A percentile compares a stretch with the other conserved stretches of the same genome.
phyloP scores from a whole-genome alignment of 2,888 invertebrate genomes.

The Sinohyriopsis cumingii region DNA sequence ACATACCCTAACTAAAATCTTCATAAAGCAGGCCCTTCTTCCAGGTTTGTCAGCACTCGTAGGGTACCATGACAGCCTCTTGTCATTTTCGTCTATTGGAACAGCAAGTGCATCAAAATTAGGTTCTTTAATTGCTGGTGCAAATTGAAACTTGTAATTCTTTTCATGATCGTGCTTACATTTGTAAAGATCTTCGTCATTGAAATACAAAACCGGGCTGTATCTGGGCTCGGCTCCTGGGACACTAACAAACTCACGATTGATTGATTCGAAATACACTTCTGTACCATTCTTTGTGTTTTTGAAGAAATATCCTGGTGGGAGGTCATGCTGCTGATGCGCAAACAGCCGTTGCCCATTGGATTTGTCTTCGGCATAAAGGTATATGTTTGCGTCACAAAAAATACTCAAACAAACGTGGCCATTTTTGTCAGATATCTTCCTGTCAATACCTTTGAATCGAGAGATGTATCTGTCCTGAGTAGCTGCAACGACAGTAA shows the following conservation, averaged over 20 bases:
- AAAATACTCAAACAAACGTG: conserved; percentile 22
- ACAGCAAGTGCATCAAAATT: neutral
- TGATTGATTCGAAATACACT: conserved; percentile 1
- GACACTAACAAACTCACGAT: conserved; percentile 1
- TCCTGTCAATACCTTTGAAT: conserved; percentile 16
- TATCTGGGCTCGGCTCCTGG: conserved; percentile 1
- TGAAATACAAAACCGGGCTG: no score
- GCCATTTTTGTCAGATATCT: conserved; percentile 4
- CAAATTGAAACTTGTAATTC: conserved; percentile 11
- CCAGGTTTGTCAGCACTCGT: conserved; percentile 10
- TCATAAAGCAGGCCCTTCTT: conserved; percentile 19
- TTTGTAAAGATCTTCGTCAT: no score
- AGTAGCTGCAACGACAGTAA: conserved; percentile 9
- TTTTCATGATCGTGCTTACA: no score
- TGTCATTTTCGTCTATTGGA: conserved; percentile 8
- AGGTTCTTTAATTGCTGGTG: conserved; percentile 14
- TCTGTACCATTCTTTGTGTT: conserved; percentile 8
- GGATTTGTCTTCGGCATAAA: conserved; percentile 8
- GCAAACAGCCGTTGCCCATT: neutral
- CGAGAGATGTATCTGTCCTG: conserved; percentile 13
- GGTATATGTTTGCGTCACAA: conserved; percentile 17
- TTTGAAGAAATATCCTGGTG: conserved; percentile 4
- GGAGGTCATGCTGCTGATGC: neutral
- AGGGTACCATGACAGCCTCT: conserved; percentile 26
- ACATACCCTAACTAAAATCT: conserved; percentile 18